phyloP scores from a whole-genome alignment of 2,888 invertebrate species.

The Clostera curtula region DNA sequence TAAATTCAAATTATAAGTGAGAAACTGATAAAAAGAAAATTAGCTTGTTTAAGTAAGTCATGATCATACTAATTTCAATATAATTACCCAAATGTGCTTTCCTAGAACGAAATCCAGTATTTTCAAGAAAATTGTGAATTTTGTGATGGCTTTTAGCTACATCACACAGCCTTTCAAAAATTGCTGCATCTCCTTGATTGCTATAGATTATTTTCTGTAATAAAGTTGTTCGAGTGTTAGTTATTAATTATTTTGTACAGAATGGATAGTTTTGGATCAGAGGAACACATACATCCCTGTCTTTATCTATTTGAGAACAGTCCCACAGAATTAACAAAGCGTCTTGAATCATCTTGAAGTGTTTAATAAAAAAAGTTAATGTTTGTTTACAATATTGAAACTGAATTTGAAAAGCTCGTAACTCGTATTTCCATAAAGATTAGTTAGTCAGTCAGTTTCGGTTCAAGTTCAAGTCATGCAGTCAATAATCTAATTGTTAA shows the following conservation, averaged over 20 bases:
- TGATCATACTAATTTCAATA: background rate
- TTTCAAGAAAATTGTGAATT: constrained; percentile 77
- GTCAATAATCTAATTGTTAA: too few species aligned
- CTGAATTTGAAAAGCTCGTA: too few species aligned
- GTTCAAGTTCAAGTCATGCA: too few species aligned
- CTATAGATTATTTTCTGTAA: constrained; percentile 63
- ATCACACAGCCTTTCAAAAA: constrained; percentile 76
- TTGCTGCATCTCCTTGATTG: constrained; percentile 79
- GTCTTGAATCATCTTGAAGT: constrained; percentile 82
- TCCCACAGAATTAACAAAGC: constrained; percentile 79
- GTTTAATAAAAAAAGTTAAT: too few species aligned
- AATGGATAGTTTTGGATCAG: constrained; percentile 1
- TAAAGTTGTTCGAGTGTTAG: constrained; percentile 4
- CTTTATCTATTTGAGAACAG: constrained; percentile 49
- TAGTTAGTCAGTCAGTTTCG: too few species aligned
- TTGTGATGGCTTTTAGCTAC: constrained; percentile 78
- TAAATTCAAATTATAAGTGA: too few species aligned
- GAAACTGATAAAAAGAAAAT: too few species aligned
- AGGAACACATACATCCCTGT: constrained; percentile 19
- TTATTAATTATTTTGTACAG: background rate
- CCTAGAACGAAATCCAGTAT: constrained; percentile 58
- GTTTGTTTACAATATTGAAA: too few species aligned
- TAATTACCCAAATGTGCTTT: constrained; percentile 64
- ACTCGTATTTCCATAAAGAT: too few species aligned
- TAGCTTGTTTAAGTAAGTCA: too few species aligned